phyloP scores from a whole-genome alignment of 2,797 vertebrate genomes.

The Platyrinchus mystaceus region DNA sequence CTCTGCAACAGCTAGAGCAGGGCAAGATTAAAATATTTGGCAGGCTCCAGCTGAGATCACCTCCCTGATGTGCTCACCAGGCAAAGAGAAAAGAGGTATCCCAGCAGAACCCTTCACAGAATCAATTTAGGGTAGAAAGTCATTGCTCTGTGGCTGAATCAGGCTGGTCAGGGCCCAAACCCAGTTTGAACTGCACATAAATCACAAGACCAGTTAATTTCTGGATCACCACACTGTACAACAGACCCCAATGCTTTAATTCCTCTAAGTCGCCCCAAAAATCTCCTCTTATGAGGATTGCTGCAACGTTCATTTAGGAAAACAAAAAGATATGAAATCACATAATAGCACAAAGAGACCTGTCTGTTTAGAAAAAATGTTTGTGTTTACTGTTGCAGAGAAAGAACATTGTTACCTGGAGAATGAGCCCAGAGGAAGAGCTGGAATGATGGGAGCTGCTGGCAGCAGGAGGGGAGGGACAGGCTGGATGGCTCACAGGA shows the following conservation, averaged over 20 bases:
- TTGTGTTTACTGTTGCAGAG: not conserved
- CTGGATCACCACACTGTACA: not conserved
- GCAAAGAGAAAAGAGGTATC: conserved; percentile 5
- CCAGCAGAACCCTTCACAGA: not conserved
- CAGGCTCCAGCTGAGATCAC: conserved; percentile 19
- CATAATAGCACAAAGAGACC: not conserved
- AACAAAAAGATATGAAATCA: not conserved
- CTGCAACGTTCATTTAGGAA: not conserved
- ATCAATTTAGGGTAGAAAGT: not conserved
- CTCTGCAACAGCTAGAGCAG: not conserved
- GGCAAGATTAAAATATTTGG: conserved; percentile 26
- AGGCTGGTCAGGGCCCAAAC: not conserved
- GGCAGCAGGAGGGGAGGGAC: not conserved
- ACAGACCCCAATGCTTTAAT: not conserved
- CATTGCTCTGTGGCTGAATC: not conserved
- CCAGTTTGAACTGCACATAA: not conserved
- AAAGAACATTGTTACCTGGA: conserved; percentile 58
- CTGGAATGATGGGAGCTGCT: not conserved
- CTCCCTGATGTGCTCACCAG: not conserved
- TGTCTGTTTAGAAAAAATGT: not conserved
- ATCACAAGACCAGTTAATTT: not conserved
- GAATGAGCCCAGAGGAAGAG: not conserved
- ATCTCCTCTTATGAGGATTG: not conserved
- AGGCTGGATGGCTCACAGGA: not conserved
- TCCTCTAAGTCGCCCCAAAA: fast-evolving